Conservation (phyloP, 2,888 invertebrate species). For the Oxycera nigricornis region DNA sequence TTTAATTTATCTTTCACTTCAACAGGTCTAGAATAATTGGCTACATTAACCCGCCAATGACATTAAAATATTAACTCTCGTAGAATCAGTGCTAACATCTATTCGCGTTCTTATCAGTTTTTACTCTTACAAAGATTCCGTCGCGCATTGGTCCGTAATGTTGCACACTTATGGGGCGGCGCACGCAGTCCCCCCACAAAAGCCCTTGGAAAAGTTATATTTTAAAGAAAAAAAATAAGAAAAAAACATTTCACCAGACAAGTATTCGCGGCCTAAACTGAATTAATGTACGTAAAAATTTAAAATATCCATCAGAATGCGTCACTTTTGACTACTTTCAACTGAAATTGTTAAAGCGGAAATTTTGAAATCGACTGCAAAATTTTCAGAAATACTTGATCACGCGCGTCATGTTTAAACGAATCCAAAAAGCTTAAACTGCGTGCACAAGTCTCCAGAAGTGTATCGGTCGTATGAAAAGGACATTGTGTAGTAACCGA, state of each 20-base stretch:
- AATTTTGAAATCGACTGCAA: conserved; percentile 29
- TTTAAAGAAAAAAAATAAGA: not conserved
- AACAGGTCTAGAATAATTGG: not conserved
- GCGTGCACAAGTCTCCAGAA: conserved; percentile 31
- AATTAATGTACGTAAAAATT: conserved; percentile 21
- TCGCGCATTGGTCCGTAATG: too few species aligned
- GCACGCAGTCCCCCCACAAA: conserved; percentile 34
- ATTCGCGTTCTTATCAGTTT: too few species aligned
- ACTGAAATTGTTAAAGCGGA: conserved; percentile 18
- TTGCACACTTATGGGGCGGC: conserved; percentile 1
- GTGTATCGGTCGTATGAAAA: not conserved
- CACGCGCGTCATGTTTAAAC: conserved; percentile 36
- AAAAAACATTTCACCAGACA: conserved; percentile 31
- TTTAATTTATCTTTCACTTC: not conserved
- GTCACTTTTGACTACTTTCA: conserved; percentile 24
- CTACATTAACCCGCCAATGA: not conserved
- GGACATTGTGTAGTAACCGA: not conserved
- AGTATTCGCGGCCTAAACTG: conserved; percentile 36
- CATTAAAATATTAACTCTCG: not conserved
- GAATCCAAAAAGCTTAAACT: conserved; percentile 34
- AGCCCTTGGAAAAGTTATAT: conserved; percentile 18
- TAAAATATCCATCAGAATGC: conserved; percentile 20
- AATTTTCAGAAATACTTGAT: conserved; percentile 33
- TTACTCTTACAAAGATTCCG: too few species aligned
- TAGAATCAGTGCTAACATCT: not conserved